A percentile compares a stretch with the other conserved stretches of the same genome.
Evolutionary conservation across 2,888 invertebrate species (phyloP).

Genomic region (Lasioglossum marginatum): DNA sequence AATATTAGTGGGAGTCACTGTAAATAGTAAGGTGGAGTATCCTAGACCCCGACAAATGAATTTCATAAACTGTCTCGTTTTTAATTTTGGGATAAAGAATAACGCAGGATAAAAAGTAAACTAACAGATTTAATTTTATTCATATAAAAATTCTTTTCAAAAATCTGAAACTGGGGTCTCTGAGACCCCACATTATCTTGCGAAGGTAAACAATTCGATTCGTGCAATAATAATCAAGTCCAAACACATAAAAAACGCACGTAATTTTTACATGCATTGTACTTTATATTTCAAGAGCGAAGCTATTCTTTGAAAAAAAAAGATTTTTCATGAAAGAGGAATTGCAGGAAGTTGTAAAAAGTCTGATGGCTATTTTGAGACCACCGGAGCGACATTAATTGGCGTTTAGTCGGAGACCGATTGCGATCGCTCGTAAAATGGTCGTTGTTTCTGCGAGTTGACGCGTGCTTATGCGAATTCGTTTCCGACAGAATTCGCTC

Average conservation of each 20-base stretch:
- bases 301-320: not conserved
- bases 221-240: not conserved
- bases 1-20: too few species aligned
- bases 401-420: not conserved
- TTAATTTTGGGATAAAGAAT: too few species aligned
- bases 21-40: too few species aligned
- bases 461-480: not conserved
- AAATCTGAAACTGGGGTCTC: too few species aligned
- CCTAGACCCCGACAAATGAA: too few species aligned
- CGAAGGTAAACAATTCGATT: not conserved
- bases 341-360: not conserved
- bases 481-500: slow-evolving; percentile 1
- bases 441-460: not conserved
- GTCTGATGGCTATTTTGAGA: not conserved
- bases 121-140: too few species aligned
- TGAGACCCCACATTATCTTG: too few species aligned
- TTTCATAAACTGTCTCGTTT: too few species aligned
- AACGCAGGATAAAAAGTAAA: too few species aligned
- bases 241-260: not conserved
- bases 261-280: not conserved
- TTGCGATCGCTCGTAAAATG: slow-evolving; percentile 3
- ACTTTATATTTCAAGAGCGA: not conserved
- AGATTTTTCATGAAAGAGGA: not conserved
- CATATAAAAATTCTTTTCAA: too few species aligned
- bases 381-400: not conserved